Conservation (phyloP, 2,888 invertebrate species). For the Eudemis profundana region DNA sequence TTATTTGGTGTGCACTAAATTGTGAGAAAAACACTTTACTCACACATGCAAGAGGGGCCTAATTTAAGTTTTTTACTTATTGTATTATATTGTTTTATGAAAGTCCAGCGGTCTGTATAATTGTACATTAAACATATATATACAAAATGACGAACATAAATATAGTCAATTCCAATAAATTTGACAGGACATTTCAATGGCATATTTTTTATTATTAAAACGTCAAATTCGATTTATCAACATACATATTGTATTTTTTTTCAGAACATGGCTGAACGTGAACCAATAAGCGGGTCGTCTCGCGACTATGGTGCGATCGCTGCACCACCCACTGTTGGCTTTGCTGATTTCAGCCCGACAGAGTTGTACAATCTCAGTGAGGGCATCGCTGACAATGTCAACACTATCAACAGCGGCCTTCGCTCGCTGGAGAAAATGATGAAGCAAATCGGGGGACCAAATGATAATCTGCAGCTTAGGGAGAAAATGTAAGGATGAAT, state of each 20-base stretch:
- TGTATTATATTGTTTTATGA: too few relatives aligned
- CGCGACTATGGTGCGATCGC: slow-evolving; percentile 77
- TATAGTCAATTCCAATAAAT: too few relatives aligned
- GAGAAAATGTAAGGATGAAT: slow-evolving; percentile 72
- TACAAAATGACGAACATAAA: too few relatives aligned
- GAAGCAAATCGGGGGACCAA: slow-evolving; percentile 90
- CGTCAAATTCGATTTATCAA: not conserved
- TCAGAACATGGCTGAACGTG: slow-evolving; percentile 70
- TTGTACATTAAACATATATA: too few relatives aligned
- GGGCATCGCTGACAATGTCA: slow-evolving; percentile 92
- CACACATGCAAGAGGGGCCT: too few relatives aligned
- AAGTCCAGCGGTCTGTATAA: too few relatives aligned
- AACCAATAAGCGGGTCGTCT: slow-evolving; percentile 72
- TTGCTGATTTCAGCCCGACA: slow-evolving; percentile 89
- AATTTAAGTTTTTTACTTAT: too few relatives aligned
- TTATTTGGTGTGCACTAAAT: too few relatives aligned
- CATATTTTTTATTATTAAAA: too few relatives aligned
- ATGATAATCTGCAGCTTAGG: slow-evolving; percentile 87
- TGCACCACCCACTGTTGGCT: slow-evolving; percentile 88
- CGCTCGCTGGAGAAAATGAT: slow-evolving; percentile 89
- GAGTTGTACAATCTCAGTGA: slow-evolving; percentile 92
- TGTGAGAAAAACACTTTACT: too few relatives aligned
- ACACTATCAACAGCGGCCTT: slow-evolving; percentile 90
- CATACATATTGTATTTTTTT: not conserved
- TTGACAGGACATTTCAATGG: too few relatives aligned